Conservation (phyloP, 1,140 invertebrate genomes). For the Streblospio benedicti region DNA sequence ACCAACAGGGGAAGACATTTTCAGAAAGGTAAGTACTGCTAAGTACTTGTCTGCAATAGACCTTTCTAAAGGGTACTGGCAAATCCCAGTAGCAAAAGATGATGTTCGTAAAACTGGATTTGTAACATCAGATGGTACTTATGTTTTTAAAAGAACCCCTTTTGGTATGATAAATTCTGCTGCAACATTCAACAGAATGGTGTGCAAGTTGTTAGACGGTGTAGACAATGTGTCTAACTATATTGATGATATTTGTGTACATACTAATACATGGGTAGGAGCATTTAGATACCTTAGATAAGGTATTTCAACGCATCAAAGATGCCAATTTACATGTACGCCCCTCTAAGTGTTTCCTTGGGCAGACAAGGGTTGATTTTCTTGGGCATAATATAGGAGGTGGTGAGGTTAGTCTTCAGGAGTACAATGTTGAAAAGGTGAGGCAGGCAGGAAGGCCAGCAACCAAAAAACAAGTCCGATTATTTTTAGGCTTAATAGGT, state of each 20-base stretch:
- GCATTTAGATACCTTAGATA: slow-evolving; percentile 1
- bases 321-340: not conserved
- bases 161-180: slow-evolving; percentile 3
- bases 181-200: slow-evolving; percentile 2
- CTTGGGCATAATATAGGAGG: not conserved
- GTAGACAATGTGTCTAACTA: slow-evolving; percentile 2
- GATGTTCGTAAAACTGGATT: not conserved
- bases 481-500: slow-evolving; percentile 45
- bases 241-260: slow-evolving; percentile 2
- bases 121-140: not conserved
- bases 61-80: slow-evolving; percentile 7
- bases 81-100: not conserved
- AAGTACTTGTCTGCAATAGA: slow-evolving; percentile 7
- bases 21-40: too few relatives aligned
- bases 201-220: not conserved
- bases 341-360: slow-evolving; percentile 5
- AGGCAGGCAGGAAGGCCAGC: not conserved
- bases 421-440: not conserved
- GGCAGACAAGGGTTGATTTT: not conserved
- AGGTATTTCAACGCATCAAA: not conserved
- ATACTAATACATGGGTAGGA: not conserved
- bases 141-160: not conserved
- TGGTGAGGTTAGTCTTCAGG: not conserved
- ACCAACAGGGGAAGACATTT: not conserved
- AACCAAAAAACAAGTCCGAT: slow-evolving; percentile 30